Conservation (phyloP, 2,797 vertebrate genomes). For the Lophura swinhoii region DNA sequence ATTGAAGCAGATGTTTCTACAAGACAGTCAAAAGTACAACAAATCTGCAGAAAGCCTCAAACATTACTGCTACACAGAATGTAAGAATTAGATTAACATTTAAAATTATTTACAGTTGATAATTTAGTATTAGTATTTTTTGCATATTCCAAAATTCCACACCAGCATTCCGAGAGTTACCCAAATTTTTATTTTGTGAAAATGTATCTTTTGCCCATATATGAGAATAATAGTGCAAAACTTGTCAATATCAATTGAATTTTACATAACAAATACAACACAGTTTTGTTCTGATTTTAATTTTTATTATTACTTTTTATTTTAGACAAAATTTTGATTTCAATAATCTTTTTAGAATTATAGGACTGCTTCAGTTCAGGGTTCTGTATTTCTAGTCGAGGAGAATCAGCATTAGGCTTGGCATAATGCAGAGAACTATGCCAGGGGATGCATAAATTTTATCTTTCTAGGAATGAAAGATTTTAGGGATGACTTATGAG, state of each 20-base stretch:
- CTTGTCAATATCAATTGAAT: neutral
- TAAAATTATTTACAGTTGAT: neutral
- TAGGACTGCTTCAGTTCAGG: neutral
- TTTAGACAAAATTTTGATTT: neutral
- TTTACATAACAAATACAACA: neutral
- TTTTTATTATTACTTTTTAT: neutral
- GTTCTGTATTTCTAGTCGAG: neutral
- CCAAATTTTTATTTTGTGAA: neutral
- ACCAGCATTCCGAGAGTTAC: neutral
- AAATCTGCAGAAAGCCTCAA: neutral
- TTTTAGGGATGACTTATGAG: neutral
- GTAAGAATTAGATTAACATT: neutral
- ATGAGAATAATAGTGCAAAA: neutral
- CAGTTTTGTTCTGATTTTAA: neutral
- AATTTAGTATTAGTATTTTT: neutral
- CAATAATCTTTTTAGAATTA: neutral
- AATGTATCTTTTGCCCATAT: neutral
- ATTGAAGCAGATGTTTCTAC: neutral
- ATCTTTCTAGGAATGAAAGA: neutral
- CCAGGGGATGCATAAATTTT: neutral
- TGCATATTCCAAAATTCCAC: neutral
- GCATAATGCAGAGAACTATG: neutral
- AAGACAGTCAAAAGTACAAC: neutral
- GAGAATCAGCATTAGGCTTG: neutral
- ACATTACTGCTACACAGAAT: neutral